Base-by-base conservation (phyloP, 2,888 invertebrate species). In the Pheosia tremula region DNA sequence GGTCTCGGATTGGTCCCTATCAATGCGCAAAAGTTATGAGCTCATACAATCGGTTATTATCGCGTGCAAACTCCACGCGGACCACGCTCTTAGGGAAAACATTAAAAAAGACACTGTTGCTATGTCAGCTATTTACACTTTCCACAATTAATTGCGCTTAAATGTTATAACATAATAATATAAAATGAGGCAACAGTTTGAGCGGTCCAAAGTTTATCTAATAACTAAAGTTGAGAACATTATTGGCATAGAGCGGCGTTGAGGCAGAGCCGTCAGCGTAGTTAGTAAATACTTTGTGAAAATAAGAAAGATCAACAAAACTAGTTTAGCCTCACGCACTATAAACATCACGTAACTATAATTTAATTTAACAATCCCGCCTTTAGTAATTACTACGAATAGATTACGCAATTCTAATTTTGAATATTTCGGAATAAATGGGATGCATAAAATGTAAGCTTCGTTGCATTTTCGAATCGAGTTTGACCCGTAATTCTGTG, bases 211-310 rank as follows among this genome's bases (percentile, higher is more conserved):
- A 53, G 53, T 53, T 53, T 37, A 53, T 5, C 53, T 53, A 53
- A 53, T 53, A 36, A 53, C 53, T 37, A 53, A 50, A 53, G 53
- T 53, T 53, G 37, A 38, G 53, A 53, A 37, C 53, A 53, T 53
- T 50, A 53, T 53, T 53, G 53, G 53, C 36, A 50, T 56, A 10
- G 43, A 47, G 49, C 50, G n/a, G n/a, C 13, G 39, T 58, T 50
- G 38, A 24, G 13, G 50, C 41, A 57, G 13, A 41, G 52, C 41
- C 6, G 39, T 9, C 53, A n/a, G 50, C 41, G 13, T 38, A 37
- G 57, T 57, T 50, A 10, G 37, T 39, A 50, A 50, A 50, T 58
- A 58, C 50, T 52, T 41, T 24, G 39, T 41, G 50, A 58, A 58
- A 52, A 58, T 52, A 52, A 58, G 58, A 58, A 39, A 58, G 10